phyloP scores from a whole-genome alignment of 2,888 invertebrate species.

The Oeneis ivallda region DNA sequence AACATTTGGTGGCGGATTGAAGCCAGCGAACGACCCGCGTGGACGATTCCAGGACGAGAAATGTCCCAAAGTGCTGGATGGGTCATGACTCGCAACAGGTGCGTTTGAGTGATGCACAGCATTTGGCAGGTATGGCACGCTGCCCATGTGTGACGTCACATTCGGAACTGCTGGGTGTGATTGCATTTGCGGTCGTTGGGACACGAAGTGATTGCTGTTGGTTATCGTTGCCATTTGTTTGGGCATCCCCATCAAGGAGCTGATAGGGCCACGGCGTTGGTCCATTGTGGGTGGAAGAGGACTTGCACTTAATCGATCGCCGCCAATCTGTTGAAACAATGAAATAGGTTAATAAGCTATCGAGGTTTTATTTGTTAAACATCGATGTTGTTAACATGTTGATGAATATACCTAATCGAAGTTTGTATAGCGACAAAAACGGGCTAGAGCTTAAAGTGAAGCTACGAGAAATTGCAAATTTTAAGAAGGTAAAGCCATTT shows the following conservation, averaged over 20 bases:
- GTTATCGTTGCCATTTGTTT: constrained; percentile 42
- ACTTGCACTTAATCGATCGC: constrained; percentile 66
- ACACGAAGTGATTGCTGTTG: constrained; percentile 49
- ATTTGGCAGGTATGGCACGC: constrained; percentile 66
- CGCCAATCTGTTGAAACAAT: constrained; percentile 49
- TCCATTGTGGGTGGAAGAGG: constrained; percentile 60
- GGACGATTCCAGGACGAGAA: constrained; percentile 60
- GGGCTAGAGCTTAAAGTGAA: no score
- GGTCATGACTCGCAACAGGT: constrained; percentile 49
- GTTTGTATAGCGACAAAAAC: no score
- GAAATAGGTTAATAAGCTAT: background rate
- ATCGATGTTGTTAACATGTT: no score
- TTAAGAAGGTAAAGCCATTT: no score
- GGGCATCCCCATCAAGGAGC: constrained; percentile 37
- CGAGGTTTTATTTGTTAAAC: no score
- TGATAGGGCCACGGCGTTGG: constrained; percentile 58
- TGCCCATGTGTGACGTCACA: constrained; percentile 56
- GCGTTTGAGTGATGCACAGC: constrained; percentile 51
- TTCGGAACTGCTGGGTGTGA: constrained; percentile 33
- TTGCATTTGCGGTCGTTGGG: constrained; percentile 44
- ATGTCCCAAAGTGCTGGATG: constrained; percentile 57
- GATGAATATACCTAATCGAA: no score
- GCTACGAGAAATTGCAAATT: no score
- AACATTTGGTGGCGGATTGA: constrained; percentile 61
- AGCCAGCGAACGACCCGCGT: constrained; percentile 61